Evolutionary conservation across 2,113 vertebrate genomes (phyloP).

Genomic region (Lophius piscatorius): DNA sequence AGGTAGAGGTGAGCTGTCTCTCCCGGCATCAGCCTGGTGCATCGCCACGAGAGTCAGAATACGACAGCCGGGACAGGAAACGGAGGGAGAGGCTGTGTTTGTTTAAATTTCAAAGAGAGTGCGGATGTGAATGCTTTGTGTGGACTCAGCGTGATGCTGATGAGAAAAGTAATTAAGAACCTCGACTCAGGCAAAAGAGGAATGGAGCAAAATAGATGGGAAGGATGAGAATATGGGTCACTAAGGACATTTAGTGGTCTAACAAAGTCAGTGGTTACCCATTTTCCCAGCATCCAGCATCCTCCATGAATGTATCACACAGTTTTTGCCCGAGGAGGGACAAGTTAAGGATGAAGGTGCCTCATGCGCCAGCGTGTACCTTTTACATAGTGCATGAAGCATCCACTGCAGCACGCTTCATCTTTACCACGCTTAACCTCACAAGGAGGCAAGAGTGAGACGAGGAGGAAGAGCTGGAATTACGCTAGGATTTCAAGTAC

Average conservation of each 20-base stretch:
- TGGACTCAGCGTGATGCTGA: conserved; percentile 37
- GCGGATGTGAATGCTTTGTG: conserved; percentile 3
- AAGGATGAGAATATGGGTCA: conserved; percentile 13
- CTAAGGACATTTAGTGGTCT: conserved; percentile 5
- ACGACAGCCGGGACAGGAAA: conserved; percentile 9
- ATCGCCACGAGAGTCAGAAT: background rate
- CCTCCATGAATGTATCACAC: conserved; percentile 33
- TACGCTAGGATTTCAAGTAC: too few species aligned
- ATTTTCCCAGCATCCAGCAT: background rate
- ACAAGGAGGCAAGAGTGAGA: background rate
- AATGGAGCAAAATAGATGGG: background rate
- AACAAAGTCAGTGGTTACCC: conserved; percentile 4
- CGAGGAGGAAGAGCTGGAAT: conserved; percentile 1
- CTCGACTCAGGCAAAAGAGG: background rate
- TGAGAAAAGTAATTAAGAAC: conserved; percentile 49
- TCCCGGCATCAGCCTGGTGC: background rate
- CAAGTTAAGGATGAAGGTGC: conserved; percentile 18
- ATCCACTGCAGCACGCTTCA: conserved; percentile 24
- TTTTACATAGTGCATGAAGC: conserved; percentile 71
- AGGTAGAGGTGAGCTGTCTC: conserved; percentile 7
- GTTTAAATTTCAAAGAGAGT: conserved; percentile 24
- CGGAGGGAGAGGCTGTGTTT: conserved; percentile 3
- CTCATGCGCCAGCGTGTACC: conserved; percentile 49
- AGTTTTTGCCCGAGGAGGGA: conserved; percentile 50
- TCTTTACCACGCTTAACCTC: conserved; percentile 45